Base-by-base conservation (phyloP, 2,888 invertebrate genomes). In the Mesorhabditis spiculigera region DNA sequence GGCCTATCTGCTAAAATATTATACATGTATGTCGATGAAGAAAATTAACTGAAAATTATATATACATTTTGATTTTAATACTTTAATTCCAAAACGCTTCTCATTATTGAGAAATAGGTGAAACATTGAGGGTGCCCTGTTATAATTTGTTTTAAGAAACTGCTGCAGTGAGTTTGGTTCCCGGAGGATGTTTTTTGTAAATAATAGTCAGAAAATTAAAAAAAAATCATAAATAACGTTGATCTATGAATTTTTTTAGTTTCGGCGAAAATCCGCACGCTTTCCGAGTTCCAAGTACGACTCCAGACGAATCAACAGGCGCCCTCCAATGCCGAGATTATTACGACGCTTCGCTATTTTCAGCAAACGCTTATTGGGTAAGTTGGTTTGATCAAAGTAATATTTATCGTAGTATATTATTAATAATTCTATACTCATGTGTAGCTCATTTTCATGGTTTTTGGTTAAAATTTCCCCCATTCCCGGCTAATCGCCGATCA, bases 331-430 rank as follows among this genome's bases (percentile, higher is more conserved):
- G 90, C 92, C 75, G 98, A 98, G 88, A 93, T 98, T 87, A 94
- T 95, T 76, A 95, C 94, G 88, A 96, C 95, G 71, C 91, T 98
- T 86, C 95, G 96, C 87, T 96, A 95, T 89, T 97, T 98, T 89
- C 94, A 95, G 65, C 95, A 95, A 89, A 95, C 95, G 63, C 89
- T 98, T 75, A 90, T 97, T 81, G 93, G 88, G 97, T 97, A 90
- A 90, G 91, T 90, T 75, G 5, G 5, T 63, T 16, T 10, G 41
- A 28, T 28, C 4, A 28, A 28, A 28, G 28, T 28, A 28, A 28
- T 28, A 28, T 28, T 28, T 28, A 28, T 28, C 28, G 3, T 28
- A 28, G 28, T 28, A 28, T 1, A 28, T 1, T 28, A 28, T 28
- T 28, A 28, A 28, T 28, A 28, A 28, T 28, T 28, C 28, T 3